Evolutionary conservation across 2,888 invertebrate species (phyloP).

Genomic region (Dinocampus coccinellae): DNA sequence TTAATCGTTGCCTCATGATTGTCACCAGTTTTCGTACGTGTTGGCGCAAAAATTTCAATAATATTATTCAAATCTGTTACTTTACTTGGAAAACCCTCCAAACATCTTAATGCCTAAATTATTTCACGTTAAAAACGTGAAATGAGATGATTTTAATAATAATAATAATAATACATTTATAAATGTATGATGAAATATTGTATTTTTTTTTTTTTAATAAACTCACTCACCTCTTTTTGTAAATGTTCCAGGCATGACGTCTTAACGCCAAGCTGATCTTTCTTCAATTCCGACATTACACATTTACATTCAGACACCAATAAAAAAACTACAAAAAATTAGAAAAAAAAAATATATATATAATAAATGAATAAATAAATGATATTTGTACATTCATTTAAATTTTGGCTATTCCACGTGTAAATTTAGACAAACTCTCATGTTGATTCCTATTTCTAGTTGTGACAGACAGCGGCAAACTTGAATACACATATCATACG

Average conservation of each 20-base stretch:
- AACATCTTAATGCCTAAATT: constrained; percentile 53
- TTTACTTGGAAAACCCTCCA: constrained; percentile 57
- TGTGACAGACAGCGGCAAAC: not conserved
- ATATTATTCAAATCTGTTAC: constrained; percentile 55
- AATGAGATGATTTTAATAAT: too few relatives aligned
- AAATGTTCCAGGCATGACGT: constrained; percentile 54
- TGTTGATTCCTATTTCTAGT: constrained; percentile 39
- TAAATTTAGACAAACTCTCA: constrained; percentile 60
- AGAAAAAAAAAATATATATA: too few relatives aligned
- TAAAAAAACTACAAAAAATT: not conserved
- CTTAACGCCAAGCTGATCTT: constrained; percentile 45
- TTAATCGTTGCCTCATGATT: constrained; percentile 35
- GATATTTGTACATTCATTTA: constrained; percentile 28
- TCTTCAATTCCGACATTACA: constrained; percentile 44
- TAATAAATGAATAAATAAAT: too few relatives aligned
- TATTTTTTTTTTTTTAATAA: not conserved
- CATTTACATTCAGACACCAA: constrained; percentile 36
- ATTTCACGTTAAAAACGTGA: not conserved
- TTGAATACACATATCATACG: not conserved
- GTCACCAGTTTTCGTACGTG: constrained; percentile 46
- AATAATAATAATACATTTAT: too few relatives aligned
- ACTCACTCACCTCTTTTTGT: constrained; percentile 53
- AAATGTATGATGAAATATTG: not conserved
- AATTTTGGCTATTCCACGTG: constrained; percentile 49
- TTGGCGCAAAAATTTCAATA: constrained; percentile 55